Base-by-base conservation (phyloP, 2,888 invertebrate species). In the Andrena marginata region DNA sequence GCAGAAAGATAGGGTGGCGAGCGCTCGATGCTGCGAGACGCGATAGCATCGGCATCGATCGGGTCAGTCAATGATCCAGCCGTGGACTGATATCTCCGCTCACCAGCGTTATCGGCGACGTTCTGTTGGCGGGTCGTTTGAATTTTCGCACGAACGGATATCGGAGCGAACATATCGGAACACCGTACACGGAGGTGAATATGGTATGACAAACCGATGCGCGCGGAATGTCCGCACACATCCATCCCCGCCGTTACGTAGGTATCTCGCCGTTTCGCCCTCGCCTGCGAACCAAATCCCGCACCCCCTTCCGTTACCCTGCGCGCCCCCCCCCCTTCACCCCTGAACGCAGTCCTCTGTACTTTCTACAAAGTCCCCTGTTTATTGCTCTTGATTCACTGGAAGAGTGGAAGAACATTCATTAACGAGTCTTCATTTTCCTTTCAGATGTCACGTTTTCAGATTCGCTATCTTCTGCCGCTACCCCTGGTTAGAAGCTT, bases 81-180 rank as follows among this genome's bases (percentile, higher is more conserved):
- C 85, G 72, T 65, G 74, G 69, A 70, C 75, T 72, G 88, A 87
- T 88, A 88, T 87, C 87, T 79, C 87, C 77, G 87, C 80, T 85
- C 85, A 79, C 80, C 79, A 75, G 84, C 82, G 89, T 89, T 89
- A 89, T 89, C 89, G 76, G 74, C 65, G 75, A 62, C 77, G 70
- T 81, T 81, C 89, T 85, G 89, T 90, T 90, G 90, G 90, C 89
- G 91, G 87, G 87, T 88, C 91, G 90, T 92, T 91, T 90, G 90
- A 92, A 92, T 91, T 92, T 90, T 92, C 91, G 90, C 91, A 91
- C 90, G 92, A 91, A 87, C 89, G 90, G 88, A 89, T 91, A 91
- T 91, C 89, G 87, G 86, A 83, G 79, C 85, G 87, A 89, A 84
- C 87, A 71, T 68, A 73, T 76, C 80, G 80, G 77, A 67, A 70